Evolutionary conservation across 2,888 invertebrate species (phyloP), one percentile per base, ranked within the genome.

Genomic region (Perizoma affinitatum): DNA sequence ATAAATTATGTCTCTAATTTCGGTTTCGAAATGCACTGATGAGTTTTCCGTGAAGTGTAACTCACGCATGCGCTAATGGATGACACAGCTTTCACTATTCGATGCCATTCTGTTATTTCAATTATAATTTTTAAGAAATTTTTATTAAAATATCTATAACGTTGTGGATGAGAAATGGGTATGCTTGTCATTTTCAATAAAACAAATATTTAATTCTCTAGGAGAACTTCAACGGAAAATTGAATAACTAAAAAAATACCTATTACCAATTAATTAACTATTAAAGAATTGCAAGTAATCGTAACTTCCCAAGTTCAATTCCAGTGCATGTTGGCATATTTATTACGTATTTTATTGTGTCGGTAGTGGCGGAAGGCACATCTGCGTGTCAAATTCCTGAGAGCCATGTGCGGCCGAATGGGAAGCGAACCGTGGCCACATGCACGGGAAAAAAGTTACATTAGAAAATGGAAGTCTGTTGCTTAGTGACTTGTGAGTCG

Each of bases 301-400:
- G 50, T 54, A 46, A 50, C 38, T 42, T 38, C 40, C 35, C 42
- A 41, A 55, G 33, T 9, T 73, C 62, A 64, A 72, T 73, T 57
- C 68, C 75, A 78, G 76, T 75, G 75, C 76, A 76, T 76, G 68
- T 78, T 69, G 78, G 76, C 76, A 79, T 84, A 79, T 84, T 87
- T 84, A 84, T 86, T 87, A 85, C 84, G 86, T 84, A 87, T 88
- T 87, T 88, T 86, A 88, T 86, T 80, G 77, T 84, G 81, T 82
- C 80, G 60, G 62, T 57, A 70, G 74, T 79, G 80, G 78, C 83
- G 84, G 85, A 85, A 86, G 84, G 84, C 84, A 87, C 91, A 91
- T 91, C 91, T 92, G 91, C 91, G 90, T 88, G 89, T 90, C 89
- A 85, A 91, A 92, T 92, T 91, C 91, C 90, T 86, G 71, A 72